Evolutionary conservation across 2,797 vertebrate genomes (phyloP).

Genomic region (Ptychobarbus kaznakovi): DNA sequence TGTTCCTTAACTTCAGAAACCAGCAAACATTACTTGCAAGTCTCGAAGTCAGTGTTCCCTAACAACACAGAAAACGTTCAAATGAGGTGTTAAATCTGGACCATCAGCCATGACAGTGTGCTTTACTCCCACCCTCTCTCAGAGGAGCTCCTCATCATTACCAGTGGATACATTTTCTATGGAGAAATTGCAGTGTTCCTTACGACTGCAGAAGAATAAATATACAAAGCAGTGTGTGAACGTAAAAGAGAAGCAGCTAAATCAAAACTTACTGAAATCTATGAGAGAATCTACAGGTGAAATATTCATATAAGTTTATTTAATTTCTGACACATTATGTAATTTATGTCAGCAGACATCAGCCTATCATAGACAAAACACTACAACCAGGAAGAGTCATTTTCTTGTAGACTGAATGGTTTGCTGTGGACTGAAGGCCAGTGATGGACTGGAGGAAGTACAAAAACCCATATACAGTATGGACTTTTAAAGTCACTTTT

Average conservation of each 20-base stretch:
- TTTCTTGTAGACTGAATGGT: not conserved
- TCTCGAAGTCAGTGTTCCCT: not conserved
- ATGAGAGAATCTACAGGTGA: not conserved
- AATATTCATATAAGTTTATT: not conserved
- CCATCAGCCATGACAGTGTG: not conserved
- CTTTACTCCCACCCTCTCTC: not conserved
- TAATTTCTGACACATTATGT: not conserved
- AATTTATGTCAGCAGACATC: not conserved
- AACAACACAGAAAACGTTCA: slow-evolving; percentile 1
- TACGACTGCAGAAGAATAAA: not conserved
- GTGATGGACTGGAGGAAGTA: not conserved
- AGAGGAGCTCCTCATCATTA: not conserved
- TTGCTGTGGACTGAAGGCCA: not conserved
- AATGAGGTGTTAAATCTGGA: not conserved
- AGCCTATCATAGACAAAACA: not conserved
- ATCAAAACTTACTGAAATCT: not conserved
- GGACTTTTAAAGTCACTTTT: not conserved
- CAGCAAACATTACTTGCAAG: not conserved
- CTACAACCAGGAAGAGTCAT: not conserved
- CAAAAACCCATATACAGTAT: not conserved
- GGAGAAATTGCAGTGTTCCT: not conserved
- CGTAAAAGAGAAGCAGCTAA: not conserved
- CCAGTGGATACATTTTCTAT: not conserved
- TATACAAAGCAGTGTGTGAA: not conserved
- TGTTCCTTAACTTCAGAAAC: not conserved